Conservation (phyloP, 2,888 invertebrate species). For the Coenonympha glycerion region DNA sequence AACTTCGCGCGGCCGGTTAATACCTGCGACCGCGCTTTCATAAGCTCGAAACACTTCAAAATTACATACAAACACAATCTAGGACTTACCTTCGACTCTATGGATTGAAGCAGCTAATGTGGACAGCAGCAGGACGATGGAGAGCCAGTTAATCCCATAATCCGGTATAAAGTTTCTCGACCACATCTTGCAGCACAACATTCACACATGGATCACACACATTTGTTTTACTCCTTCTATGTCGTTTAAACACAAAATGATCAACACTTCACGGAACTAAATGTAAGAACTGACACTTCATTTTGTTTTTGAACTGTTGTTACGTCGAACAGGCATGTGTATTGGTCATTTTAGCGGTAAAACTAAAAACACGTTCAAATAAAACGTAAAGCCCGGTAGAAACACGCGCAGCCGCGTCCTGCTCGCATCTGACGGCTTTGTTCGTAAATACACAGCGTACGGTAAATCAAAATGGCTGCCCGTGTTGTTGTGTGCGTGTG, state of each 20-base stretch:
- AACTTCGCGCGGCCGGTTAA: slow-evolving; percentile 49
- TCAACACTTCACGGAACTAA: slow-evolving; percentile 73
- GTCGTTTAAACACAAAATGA: slow-evolving; percentile 63
- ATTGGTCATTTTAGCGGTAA: slow-evolving; percentile 73
- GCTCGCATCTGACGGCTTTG: slow-evolving; percentile 76
- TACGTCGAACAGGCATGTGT: slow-evolving; percentile 58
- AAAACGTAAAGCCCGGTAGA: slow-evolving; percentile 59
- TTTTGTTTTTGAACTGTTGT: slow-evolving; percentile 72
- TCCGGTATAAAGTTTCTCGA: slow-evolving; percentile 81
- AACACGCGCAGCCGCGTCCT: slow-evolving; percentile 74
- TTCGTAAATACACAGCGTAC: slow-evolving; percentile 74
- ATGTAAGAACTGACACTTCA: slow-evolving; percentile 74
- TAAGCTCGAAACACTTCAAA: slow-evolving; percentile 58
- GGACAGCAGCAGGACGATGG: slow-evolving; percentile 62
- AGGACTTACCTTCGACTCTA: slow-evolving; percentile 76
- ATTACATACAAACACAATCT: slow-evolving; percentile 36
- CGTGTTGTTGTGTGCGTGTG: slow-evolving; percentile 58
- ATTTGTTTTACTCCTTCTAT: slow-evolving; percentile 73
- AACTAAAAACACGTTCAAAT: slow-evolving; percentile 64
- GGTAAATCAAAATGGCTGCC: slow-evolving; percentile 76
- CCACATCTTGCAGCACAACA: slow-evolving; percentile 80
- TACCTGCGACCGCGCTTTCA: slow-evolving; percentile 59
- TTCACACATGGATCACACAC: slow-evolving; percentile 76
- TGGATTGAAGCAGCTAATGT: slow-evolving; percentile 66
- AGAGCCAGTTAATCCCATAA: slow-evolving; percentile 79